A percentile compares a stretch with the other conserved stretches of the same genome.
These are phyloP conservation scores for Leptinotarsa peninsularis DNA, from an alignment of 2,888 invertebrate species.

Conservation along the genomic window DNA sequence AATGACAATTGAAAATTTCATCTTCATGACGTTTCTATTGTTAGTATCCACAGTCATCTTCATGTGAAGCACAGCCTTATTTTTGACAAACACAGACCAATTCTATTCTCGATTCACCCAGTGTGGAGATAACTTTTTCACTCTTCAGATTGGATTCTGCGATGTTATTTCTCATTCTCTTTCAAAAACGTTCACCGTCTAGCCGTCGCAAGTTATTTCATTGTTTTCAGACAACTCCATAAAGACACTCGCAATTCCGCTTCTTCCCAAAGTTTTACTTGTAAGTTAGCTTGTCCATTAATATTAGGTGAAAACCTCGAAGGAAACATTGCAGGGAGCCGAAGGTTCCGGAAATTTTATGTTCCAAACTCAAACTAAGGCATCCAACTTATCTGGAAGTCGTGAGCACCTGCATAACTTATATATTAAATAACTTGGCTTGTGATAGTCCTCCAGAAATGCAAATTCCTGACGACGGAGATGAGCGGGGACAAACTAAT, in stretches of 20 bases:
- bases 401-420: conserved; percentile 10
- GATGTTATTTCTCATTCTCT: not conserved
- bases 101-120: too few relatives aligned
- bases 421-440: conserved; percentile 17
- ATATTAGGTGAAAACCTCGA: conserved; percentile 33
- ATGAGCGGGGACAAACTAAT: not conserved
- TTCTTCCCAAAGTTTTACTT: conserved; percentile 17
- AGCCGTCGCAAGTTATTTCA: conserved; percentile 14
- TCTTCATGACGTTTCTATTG: too few relatives aligned
- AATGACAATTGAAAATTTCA: too few relatives aligned
- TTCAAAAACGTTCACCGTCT: not conserved
- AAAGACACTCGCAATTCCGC: conserved; percentile 7
- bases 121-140: too few relatives aligned
- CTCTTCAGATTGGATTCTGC: too few relatives aligned
- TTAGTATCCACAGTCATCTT: too few relatives aligned
- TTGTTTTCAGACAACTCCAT: conserved; percentile 13
- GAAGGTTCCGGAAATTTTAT: conserved; percentile 32
- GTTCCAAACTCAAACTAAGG: conserved; percentile 21
- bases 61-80: too few relatives aligned
- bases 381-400: conserved; percentile 12
- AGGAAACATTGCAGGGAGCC: conserved; percentile 32
- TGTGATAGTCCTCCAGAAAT: not conserved
- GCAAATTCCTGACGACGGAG: conserved; percentile 11
- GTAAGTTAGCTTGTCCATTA: conserved; percentile 35
- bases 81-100: too few relatives aligned